phyloP scores from a whole-genome alignment of 2,888 invertebrate genomes.

The Desoria tigrina region DNA sequence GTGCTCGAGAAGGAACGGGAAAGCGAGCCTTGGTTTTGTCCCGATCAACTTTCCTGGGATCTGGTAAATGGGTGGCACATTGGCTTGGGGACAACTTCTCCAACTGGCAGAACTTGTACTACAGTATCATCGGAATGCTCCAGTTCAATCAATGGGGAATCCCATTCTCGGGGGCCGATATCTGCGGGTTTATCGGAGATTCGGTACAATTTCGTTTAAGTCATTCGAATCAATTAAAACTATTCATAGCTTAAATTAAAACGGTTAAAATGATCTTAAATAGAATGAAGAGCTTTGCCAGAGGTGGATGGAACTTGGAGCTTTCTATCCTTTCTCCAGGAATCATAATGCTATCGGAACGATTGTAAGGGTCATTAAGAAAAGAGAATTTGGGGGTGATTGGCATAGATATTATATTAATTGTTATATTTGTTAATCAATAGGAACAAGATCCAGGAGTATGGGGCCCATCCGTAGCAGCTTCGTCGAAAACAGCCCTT shows the following conservation, averaged over 20 bases:
- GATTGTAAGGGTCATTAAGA: conserved; percentile 1
- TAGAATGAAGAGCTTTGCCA: conserved; percentile 64
- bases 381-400: background rate
- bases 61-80: conserved; percentile 73
- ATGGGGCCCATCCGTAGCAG: conserved; percentile 44
- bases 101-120: conserved; percentile 56
- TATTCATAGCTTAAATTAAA: background rate
- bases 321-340: conserved; percentile 58
- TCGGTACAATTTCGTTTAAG: conserved; percentile 56
- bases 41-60: conserved; percentile 74
- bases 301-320: conserved; percentile 60
- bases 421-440: background rate
- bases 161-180: conserved; percentile 54
- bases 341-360: conserved; percentile 55
- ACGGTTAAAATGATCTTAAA: no score
- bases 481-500: conserved; percentile 48
- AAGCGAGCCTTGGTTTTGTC: conserved; percentile 76
- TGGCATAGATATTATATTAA: background rate
- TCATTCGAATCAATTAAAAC: background rate
- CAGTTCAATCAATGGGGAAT: conserved; percentile 57
- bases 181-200: conserved; percentile 54
- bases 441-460: conserved; percentile 47
- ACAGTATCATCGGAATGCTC: conserved; percentile 56
- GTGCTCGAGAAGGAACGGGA: conserved; percentile 28
- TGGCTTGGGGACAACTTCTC: conserved; percentile 74